phyloP scores from a whole-genome alignment of 2,888 invertebrate genomes.

The Spodoptera littoralis region DNA sequence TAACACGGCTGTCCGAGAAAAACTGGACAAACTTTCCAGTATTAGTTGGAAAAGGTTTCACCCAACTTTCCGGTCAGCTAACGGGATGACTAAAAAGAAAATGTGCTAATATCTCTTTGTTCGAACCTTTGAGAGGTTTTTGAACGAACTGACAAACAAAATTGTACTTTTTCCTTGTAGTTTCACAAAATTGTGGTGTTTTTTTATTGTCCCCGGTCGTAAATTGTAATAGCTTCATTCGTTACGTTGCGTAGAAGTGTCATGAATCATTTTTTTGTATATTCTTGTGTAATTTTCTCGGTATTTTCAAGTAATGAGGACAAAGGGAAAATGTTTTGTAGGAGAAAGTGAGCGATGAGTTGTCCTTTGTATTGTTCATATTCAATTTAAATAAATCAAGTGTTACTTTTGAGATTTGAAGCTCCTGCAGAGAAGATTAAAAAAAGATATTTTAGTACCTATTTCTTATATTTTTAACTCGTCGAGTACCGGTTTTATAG shows the following conservation, averaged over 20 bases:
- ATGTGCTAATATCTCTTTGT: constrained; percentile 31
- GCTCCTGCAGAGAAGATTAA: no score
- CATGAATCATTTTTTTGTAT: constrained; percentile 28
- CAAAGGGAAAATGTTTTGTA: constrained; percentile 15
- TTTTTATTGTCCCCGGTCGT: constrained; percentile 27
- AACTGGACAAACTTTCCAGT: constrained; percentile 24
- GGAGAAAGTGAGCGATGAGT: constrained; percentile 11
- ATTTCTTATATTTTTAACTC: no score
- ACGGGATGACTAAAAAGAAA: constrained; percentile 35
- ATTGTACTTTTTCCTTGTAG: constrained; percentile 46
- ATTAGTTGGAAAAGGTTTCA: constrained; percentile 11
- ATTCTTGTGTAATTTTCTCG: constrained; percentile 26
- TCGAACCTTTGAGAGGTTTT: constrained; percentile 26
- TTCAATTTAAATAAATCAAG: no score
- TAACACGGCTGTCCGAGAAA: constrained; percentile 14
- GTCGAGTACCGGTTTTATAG: no score
- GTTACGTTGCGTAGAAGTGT: constrained; percentile 16
- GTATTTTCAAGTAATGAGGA: constrained; percentile 10
- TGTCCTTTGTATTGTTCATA: no score
- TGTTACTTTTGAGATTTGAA: no score
- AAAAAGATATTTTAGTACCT: no score
- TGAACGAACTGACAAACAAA: constrained; percentile 25
- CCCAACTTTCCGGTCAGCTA: constrained; percentile 22
- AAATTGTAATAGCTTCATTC: constrained; percentile 48
- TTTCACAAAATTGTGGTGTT: constrained; percentile 23